Evolutionary conservation across 2,113 vertebrate species (phyloP), one percentile per base, ranked within the genome.

Genomic region (Serilophus lunatus): DNA sequence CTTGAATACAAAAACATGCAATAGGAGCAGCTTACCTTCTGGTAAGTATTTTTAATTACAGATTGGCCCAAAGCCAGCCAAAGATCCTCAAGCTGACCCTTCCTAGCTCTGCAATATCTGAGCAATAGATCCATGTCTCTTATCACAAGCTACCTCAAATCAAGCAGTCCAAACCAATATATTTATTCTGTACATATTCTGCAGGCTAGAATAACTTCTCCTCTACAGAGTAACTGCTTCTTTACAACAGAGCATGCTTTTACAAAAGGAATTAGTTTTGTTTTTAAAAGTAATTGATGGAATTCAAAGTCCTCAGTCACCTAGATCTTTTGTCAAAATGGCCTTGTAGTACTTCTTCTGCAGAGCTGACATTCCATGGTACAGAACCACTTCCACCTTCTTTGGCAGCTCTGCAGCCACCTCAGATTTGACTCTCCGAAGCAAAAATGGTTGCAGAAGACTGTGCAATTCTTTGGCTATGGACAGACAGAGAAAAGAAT

Each of bases 291-390:
- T 26, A 70, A 49, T 29, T 36, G 5, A 35, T 7, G 50, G n/a
- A 26, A 25, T 84, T 90, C 33, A 77, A 90, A 76, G 5, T 19
- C 20, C 40, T 50, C 59, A 59, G 79, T 98, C 97, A 99, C 99
- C 98, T 45, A 97, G 89, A 88, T 99, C 98, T 96, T 98, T 99
- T 88, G 94, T 99, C 92, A 99, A 93, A 93, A 99, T 80, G 35
- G 99, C 99, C 95, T 98, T 99, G 97, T 99, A 99, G 96, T 98
- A 99, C 63, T 98, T 99, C 45, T 98, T 99, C 96, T 99, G 99
- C 93, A 99, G 81, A 29, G 98, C 97, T 10, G 99, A 99, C 98
- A 99, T 98, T 96, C 99, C 98, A 6, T 99, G 99, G 94, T 99
- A 99, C 12, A 99, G 88, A 86, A 99, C 97, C 40, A 99, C 97